Evolutionary conservation across 2,797 vertebrate species (phyloP).

Genomic region (Oreochromis mossambicus): DNA sequence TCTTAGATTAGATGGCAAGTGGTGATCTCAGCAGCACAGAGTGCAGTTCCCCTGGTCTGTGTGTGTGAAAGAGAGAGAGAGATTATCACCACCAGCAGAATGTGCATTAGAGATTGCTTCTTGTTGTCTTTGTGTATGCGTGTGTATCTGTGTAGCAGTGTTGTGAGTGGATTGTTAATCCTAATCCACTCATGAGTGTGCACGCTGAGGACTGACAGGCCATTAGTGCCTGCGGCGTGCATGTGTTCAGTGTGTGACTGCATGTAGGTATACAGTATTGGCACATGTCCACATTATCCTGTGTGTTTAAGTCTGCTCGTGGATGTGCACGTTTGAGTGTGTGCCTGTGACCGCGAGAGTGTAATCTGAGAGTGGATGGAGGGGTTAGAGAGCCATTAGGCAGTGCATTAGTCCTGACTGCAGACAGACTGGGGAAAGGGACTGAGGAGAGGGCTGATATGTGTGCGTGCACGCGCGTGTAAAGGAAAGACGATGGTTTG

Average conservation of each 20-base stretch:
- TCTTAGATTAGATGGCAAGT: slow-evolving; percentile 62
- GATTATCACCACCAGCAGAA: slow-evolving; percentile 48
- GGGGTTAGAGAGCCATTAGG: slow-evolving; percentile 60
- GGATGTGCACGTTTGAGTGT: background rate
- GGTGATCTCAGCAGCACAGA: slow-evolving; percentile 50
- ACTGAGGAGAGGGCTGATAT: background rate
- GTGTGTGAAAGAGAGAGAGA: background rate
- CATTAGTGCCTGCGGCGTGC: slow-evolving; percentile 43
- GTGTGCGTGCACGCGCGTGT: background rate
- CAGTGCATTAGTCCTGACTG: slow-evolving; percentile 59
- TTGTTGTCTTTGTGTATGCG: slow-evolving; percentile 12
- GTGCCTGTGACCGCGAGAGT: background rate
- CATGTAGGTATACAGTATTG: background rate
- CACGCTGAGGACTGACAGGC: slow-evolving; percentile 3
- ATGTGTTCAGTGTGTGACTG: background rate
- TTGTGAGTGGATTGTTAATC: slow-evolving; percentile 51
- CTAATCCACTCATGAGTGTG: slow-evolving; percentile 51
- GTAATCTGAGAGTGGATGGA: slow-evolving; percentile 67
- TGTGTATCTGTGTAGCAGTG: background rate
- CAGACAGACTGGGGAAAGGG: slow-evolving; percentile 18
- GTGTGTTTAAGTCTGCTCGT: background rate
- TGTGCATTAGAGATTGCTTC: slow-evolving; percentile 63
- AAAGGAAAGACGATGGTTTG: slow-evolving; percentile 11
- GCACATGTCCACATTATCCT: background rate
- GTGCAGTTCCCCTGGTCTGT: slow-evolving; percentile 42